Base-by-base conservation (phyloP, 1,140 invertebrate genomes). In the Platyscapa corneri region DNA sequence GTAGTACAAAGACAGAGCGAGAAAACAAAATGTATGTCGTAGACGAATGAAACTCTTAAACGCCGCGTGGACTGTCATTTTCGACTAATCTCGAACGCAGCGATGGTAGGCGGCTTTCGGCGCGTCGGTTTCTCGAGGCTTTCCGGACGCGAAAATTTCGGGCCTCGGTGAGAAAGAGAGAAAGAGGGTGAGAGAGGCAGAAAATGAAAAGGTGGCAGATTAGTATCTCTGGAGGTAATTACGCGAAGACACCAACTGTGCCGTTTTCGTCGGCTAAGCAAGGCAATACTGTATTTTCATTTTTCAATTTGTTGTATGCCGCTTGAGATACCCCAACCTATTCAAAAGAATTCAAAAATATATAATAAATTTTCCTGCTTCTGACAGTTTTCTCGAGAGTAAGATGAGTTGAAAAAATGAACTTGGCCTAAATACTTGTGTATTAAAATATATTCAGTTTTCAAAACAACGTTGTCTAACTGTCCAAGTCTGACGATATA, bases 191-290 rank as follows among this genome's bases (percentile, higher is more conserved):
- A 64, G n/a, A 30, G 46, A 64, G n/a, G 77, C 56, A 30, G 74
- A 56, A 27, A n/a, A 27, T 23, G 34, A 10, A 8, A 60, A 60
- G 27, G 23, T 3, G 14, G 27, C 34, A 87, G 87, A 88, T 89
- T 85, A 83, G 81, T 88, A 87, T 89, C 88, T 49, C 77, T 42
- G 39, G 70, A 60, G 82, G 32, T 87, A 87, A 89, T 89, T 88
- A 88, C 82, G 39, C 86, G 20, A 86, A 86, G 83, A 72, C 64
- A 84, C 75, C 76, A 42, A 79, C 83, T 72, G 83, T 23, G 64
- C 46, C 30, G 64, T 53, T 79, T 75, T 84, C 74, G 76, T 79
- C 83, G 64, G 49, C 10, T n/a, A 37, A 76, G 39, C 42, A n/a
- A 70, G 64, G n/a, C 18, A 60, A 42, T 39, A 30, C 46, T 78